Evolutionary conservation across 2,888 invertebrate species (phyloP).

Genomic region (Ptychoptera albimana): DNA sequence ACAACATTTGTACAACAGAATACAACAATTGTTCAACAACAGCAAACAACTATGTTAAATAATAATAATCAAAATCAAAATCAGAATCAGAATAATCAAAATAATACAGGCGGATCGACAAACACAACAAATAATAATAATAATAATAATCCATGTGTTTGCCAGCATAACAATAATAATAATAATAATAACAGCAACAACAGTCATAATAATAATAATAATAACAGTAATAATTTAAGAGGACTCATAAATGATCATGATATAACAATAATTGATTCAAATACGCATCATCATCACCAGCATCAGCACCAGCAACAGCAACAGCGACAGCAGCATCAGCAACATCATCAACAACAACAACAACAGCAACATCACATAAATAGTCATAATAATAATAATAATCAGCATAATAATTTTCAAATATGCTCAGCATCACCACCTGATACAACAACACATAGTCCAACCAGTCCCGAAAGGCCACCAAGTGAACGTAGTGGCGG

Average conservation of each 20-base stretch:
- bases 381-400: too few species aligned
- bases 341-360: constrained; percentile 17
- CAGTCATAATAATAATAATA: too few species aligned
- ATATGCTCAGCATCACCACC: constrained; percentile 48
- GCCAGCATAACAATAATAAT: too few species aligned
- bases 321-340: constrained; percentile 35
- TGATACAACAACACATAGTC: constrained; percentile 74
- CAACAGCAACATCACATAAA: constrained; percentile 14
- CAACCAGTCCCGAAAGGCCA: constrained; percentile 40
- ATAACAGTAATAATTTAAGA: too few species aligned
- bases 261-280: too few species aligned
- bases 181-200: not conserved
- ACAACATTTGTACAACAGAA: constrained; percentile 72
- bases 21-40: constrained; percentile 70
- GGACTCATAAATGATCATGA: too few species aligned
- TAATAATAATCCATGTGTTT: too few species aligned
- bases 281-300: too few species aligned
- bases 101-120: constrained; percentile 44
- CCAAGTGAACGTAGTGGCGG: constrained; percentile 29
- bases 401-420: constrained; percentile 15
- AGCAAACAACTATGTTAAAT: constrained; percentile 60
- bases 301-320: constrained; percentile 19
- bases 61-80: constrained; percentile 33
- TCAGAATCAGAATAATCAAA: not conserved
- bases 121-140: constrained; percentile 42